Evolutionary conservation across 92 coral and sea anemone genomes (phyloP).

Genomic region (Umimayanthus chanpuru): DNA sequence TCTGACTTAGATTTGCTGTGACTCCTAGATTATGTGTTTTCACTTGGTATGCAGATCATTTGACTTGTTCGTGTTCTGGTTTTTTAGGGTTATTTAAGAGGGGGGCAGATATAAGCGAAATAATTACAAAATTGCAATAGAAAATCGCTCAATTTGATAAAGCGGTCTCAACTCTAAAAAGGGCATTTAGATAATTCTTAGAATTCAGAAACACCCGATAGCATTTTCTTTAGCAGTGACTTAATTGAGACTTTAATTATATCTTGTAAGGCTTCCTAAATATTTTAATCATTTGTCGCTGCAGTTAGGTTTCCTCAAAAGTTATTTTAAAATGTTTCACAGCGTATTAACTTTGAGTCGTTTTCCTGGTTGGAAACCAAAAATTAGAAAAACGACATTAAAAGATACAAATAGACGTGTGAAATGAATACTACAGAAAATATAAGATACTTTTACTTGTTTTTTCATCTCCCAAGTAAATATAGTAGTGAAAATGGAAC

Average conservation of each 20-base stretch:
- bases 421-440: background rate
- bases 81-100: background rate
- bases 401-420: conserved; percentile 13
- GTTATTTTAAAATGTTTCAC: background rate
- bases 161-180: conserved; percentile 23
- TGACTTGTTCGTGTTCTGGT: background rate
- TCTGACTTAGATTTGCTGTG: background rate
- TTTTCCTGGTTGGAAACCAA: background rate
- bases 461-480: conserved; percentile 44
- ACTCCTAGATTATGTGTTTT: background rate
- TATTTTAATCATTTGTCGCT: background rate
- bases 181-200: conserved; percentile 26
- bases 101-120: background rate
- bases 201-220: conserved; percentile 26
- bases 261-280: background rate
- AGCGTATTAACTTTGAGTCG: background rate
- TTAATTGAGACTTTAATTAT: conserved; percentile 16
- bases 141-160: conserved; percentile 2
- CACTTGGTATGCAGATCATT: background rate
- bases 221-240: conserved; percentile 25
- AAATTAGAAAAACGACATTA: background rate
- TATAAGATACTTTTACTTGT: background rate
- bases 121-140: background rate
- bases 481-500: conserved; percentile 37
- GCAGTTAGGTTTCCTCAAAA: background rate